These are phyloP conservation scores for Athrips mouffetella DNA, from an alignment of 2,888 invertebrate species.

Conservation along the genomic window DNA sequence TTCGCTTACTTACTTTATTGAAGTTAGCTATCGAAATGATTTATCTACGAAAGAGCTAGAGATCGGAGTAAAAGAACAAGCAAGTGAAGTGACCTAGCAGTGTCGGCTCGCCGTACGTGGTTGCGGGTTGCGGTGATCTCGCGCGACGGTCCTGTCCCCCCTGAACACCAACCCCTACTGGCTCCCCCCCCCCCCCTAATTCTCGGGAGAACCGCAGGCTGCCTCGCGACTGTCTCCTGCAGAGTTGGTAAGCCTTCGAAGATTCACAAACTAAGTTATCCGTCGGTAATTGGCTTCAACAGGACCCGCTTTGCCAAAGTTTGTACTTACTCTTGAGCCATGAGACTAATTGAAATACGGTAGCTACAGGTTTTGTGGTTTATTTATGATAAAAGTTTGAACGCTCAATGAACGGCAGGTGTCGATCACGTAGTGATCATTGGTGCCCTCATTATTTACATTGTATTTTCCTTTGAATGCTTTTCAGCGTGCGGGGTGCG, in stretches of 20 bases:
- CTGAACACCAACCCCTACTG: background rate
- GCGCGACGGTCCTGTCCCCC: background rate
- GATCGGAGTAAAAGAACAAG: background rate
- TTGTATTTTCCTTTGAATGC: slow-evolving; percentile 1
- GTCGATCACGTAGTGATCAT: background rate
- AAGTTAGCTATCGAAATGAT: too few relatives aligned
- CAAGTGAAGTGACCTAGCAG: background rate
- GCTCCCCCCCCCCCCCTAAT: background rate
- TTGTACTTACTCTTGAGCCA: background rate
- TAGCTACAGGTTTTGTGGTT: background rate
- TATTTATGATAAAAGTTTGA: background rate
- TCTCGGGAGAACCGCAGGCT: background rate
- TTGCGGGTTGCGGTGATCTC: slow-evolving; percentile 3
- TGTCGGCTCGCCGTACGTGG: background rate
- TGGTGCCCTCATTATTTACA: background rate
- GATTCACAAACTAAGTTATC: slow-evolving; percentile 7
- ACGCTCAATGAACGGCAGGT: background rate
- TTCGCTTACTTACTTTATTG: too few relatives aligned
- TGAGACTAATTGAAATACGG: slow-evolving; percentile 7
- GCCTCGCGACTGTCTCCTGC: background rate
- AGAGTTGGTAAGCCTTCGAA: slow-evolving; percentile 3
- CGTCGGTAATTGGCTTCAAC: slow-evolving; percentile 8
- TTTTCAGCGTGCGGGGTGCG: background rate
- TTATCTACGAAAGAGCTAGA: too few relatives aligned
- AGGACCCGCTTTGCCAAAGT: slow-evolving; percentile 1